These are phyloP conservation scores for Asbolus verrucosus DNA, from an alignment of 1,140 invertebrate genomes.

Conservation along the genomic window DNA sequence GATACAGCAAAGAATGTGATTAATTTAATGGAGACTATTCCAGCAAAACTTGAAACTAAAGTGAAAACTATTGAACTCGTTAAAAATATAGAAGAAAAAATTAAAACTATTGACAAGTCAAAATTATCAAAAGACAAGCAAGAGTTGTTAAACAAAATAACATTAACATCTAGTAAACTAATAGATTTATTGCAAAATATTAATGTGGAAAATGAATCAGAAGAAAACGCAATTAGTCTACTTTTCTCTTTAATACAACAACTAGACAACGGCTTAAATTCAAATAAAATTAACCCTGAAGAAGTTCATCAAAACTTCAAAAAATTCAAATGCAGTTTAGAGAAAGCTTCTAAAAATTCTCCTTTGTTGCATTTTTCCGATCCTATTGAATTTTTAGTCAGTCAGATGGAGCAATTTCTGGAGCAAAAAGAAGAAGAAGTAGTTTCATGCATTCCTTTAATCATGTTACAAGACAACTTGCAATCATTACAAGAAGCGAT, in stretches of 20 bases:
- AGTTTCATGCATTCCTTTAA: constrained; percentile 1
- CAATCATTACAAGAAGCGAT: constrained; percentile 59
- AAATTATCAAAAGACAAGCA: constrained; percentile 5
- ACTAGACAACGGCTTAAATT: constrained; percentile 1
- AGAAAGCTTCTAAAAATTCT: constrained; percentile 6
- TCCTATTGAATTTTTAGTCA: constrained; percentile 7
- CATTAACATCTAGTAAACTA: constrained; percentile 6
- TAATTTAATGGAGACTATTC: constrained; percentile 61
- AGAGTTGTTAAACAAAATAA: constrained; percentile 9
- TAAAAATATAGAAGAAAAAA: constrained; percentile 32
- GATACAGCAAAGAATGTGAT: constrained; percentile 62
- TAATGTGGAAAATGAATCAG: constrained; percentile 48
- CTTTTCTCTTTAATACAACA: constrained; percentile 7
- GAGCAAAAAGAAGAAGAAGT: background rate
- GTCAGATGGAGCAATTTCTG: background rate
- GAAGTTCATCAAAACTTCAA: constrained; percentile 2
- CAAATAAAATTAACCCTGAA: background rate
- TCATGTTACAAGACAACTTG: constrained; percentile 62
- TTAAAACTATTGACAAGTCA: constrained; percentile 35
- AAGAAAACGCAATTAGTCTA: constrained; percentile 44
- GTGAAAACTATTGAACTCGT: constrained; percentile 41
- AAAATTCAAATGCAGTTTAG: background rate
- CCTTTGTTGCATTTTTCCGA: background rate
- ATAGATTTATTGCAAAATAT: constrained; percentile 41
- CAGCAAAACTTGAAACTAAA: constrained; percentile 49